Conservation (phyloP, 2,888 invertebrate genomes). For the Yponomeuta malinellus region DNA sequence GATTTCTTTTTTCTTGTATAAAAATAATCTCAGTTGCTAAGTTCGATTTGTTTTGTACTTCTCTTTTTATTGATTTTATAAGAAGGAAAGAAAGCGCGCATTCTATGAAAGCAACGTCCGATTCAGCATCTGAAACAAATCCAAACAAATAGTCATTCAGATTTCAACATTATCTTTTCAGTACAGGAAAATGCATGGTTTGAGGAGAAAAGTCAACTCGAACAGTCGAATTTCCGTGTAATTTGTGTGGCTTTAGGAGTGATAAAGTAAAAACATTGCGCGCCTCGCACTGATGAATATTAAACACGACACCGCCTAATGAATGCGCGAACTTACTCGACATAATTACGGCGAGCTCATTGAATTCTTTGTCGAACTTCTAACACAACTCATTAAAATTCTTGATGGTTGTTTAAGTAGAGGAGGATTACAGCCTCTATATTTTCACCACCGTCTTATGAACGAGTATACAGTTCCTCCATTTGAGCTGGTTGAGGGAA, state of each 20-base stretch:
- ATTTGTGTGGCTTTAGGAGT: conserved; percentile 49
- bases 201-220: background rate
- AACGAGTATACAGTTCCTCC: background rate
- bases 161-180: background rate
- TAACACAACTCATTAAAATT: conserved; percentile 49
- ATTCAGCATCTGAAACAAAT: conserved; percentile 68
- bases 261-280: conserved; percentile 47
- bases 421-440: conserved; percentile 18
- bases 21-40: conserved; percentile 31
- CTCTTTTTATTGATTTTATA: background rate
- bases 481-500: background rate
- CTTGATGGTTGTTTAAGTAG: conserved; percentile 32
- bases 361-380: conserved; percentile 53
- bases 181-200: background rate
- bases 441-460: background rate
- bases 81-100: conserved; percentile 30
- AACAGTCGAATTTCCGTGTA: conserved; percentile 50
- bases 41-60: conserved; percentile 67
- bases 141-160: background rate
- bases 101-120: conserved; percentile 60
- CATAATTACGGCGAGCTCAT: conserved; percentile 59
- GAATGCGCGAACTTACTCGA: conserved; percentile 56
- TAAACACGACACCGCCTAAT: conserved; percentile 55
- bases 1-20: background rate
- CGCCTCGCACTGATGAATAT: conserved; percentile 49